Conservation (phyloP, 1,140 invertebrate genomes). For the Subanguina moxae region DNA sequence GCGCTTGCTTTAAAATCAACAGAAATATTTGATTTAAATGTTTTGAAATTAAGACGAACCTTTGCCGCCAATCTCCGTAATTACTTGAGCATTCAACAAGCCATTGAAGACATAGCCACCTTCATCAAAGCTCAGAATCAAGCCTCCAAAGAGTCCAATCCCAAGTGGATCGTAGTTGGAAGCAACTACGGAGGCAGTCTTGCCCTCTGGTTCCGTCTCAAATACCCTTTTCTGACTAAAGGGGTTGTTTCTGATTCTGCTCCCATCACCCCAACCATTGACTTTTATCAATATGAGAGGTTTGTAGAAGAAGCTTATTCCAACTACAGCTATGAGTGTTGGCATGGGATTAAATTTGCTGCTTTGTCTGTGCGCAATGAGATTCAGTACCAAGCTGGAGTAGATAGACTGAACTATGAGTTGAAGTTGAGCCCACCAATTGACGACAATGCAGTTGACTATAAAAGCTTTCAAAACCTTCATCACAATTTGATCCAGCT, state of each 20-base stretch:
- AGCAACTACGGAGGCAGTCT: slow-evolving; percentile 2
- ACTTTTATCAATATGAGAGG: slow-evolving; percentile 65
- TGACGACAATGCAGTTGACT: neutral
- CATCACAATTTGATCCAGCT: slow-evolving; percentile 1
- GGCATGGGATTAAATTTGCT: slow-evolving; percentile 2
- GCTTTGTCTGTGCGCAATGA: slow-evolving; percentile 7
- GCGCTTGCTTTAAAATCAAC: too few relatives aligned
- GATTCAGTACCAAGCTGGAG: neutral
- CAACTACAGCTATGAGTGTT: slow-evolving; percentile 4
- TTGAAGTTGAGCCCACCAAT: slow-evolving; percentile 4
- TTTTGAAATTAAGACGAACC: neutral
- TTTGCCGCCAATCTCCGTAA: neutral
- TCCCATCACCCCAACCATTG: slow-evolving; percentile 73
- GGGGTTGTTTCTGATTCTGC: slow-evolving; percentile 78
- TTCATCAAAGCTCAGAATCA: slow-evolving; percentile 10
- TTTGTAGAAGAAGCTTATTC: slow-evolving; percentile 1
- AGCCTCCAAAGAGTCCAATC: slow-evolving; percentile 3
- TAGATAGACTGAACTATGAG: neutral
- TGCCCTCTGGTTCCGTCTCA: slow-evolving; percentile 79
- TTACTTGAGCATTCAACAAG: neutral
- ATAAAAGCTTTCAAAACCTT: slow-evolving; percentile 1
- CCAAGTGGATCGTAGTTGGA: slow-evolving; percentile 9
- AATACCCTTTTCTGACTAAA: slow-evolving; percentile 81
- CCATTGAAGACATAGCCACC: slow-evolving; percentile 5
- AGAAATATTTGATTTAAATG: neutral